These are phyloP conservation scores for Galeopterus variegatus DNA, from an alignment of 2,113 vertebrate genomes.

Conservation along the genomic window DNA sequence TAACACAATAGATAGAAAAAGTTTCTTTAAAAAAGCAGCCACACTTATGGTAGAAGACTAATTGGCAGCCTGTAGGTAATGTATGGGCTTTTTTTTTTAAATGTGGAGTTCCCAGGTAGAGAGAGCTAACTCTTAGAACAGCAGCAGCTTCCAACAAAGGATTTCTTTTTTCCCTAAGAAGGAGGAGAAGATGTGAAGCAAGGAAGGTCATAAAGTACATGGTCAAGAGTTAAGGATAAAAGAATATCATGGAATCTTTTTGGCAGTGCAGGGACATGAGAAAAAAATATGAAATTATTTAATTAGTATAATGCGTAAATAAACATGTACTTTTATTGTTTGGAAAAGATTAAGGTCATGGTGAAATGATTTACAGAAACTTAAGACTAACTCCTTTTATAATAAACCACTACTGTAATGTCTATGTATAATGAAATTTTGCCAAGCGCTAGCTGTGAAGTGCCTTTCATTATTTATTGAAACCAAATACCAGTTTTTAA, in stretches of 20 bases:
- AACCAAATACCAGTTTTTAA: not conserved
- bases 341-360: not conserved
- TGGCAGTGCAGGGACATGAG: not conserved
- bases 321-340: slow-evolving; percentile 52
- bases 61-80: slow-evolving; percentile 71
- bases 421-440: not conserved
- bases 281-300: slow-evolving; percentile 14
- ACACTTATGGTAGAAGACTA: slow-evolving; percentile 54
- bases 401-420: not conserved
- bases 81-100: slow-evolving; percentile 50
- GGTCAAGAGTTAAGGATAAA: slow-evolving; percentile 71
- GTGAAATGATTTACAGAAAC: not conserved
- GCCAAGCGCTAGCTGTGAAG: not conserved
- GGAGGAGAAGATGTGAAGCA: slow-evolving; percentile 64
- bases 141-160: slow-evolving; percentile 62
- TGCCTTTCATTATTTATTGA: slow-evolving; percentile 29
- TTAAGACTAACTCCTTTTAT: not conserved
- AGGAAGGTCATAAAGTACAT: slow-evolving; percentile 72
- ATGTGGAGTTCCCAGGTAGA: slow-evolving; percentile 68
- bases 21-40: slow-evolving; percentile 48
- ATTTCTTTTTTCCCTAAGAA: slow-evolving; percentile 55
- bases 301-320: not conserved
- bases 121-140: slow-evolving; percentile 50
- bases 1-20: slow-evolving; percentile 65
- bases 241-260: slow-evolving; percentile 59